Percentiles rank a stretch among this genome's conserved stretches.
These are phyloP conservation scores for Sarcophaga rosellei DNA, from an alignment of 2,888 invertebrate genomes.

Conservation along the genomic window DNA sequence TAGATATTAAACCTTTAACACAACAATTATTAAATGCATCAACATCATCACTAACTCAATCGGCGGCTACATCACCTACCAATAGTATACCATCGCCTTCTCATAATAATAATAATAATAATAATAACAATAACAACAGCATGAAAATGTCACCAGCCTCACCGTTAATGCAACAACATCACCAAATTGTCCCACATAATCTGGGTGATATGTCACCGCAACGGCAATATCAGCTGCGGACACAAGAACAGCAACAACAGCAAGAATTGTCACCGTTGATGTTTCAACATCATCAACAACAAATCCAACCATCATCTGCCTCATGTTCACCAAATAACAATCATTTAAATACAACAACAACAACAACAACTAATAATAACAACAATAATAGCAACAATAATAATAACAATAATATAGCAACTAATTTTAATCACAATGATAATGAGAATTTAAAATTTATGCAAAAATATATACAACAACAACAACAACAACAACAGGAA, in stretches of 20 bases:
- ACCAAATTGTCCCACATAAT: constrained; percentile 55
- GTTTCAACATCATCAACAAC: constrained; percentile 71
- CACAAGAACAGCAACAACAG: constrained; percentile 66
- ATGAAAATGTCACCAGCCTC: constrained; percentile 69
- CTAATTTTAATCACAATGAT: constrained; percentile 69
- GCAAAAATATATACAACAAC: constrained; percentile 78
- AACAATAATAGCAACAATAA: constrained; percentile 71
- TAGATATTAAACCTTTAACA: constrained; percentile 67
- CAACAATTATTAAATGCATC: constrained; percentile 65
- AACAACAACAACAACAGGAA: constrained; percentile 74
- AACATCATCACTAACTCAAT: constrained; percentile 66
- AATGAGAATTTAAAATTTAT: constrained; percentile 76
- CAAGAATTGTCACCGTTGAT: constrained; percentile 63
- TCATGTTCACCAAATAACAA: constrained; percentile 74
- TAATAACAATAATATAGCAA: constrained; percentile 57
- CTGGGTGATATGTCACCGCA: constrained; percentile 69
- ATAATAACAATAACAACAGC: constrained; percentile 57
- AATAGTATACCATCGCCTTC: constrained; percentile 69
- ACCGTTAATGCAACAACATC: constrained; percentile 67
- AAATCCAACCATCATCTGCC: constrained; percentile 70
- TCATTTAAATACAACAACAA: constrained; percentile 62
- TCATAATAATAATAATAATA: constrained; percentile 54
- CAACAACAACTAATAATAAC: constrained; percentile 65
- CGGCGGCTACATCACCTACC: constrained; percentile 69
- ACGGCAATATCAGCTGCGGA: constrained; percentile 67